Evolutionary conservation across 2,888 invertebrate genomes (phyloP), one percentile per base, ranked within the genome.

Genomic region (Hypercompe scribonia): DNA sequence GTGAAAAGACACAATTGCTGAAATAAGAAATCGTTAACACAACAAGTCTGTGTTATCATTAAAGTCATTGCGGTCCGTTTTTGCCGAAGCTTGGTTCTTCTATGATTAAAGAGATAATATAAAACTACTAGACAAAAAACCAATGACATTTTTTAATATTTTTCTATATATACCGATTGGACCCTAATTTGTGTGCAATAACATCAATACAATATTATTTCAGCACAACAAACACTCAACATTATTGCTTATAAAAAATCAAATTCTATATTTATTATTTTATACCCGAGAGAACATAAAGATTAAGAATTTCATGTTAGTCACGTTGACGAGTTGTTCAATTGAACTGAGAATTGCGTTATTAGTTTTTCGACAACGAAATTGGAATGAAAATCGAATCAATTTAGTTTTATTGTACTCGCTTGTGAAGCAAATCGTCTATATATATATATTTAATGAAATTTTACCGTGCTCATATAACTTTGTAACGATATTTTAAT

Each of bases 331-430:
- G 28, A 58, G 13, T 58, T 58, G 54, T 28, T 28, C 31, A 34
- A 64, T 34, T 24, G 46, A 34, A 50, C 46, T 46, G 46, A 67
- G 67, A 50, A 67, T 67, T 34, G 21, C 46, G 50, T 67, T 72
- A 68, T 83, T 81, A 80, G 68, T 68, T 68, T 68, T n/a, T 68
- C 58, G n/a, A 58, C 36, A 58, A 68, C 58, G 58, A 36, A 15
- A 54, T 68, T 69, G 69, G 15, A 61, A 69, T 28, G 42, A 69
- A 61, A 69, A 69, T 69, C 28, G 61, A 61, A 69, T 69, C 61
- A 61, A 36, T 68, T 68, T 68, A 34, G 54, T 69, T 69, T 61
- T 63, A 31, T 69, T 69, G 42, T 69, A 42, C 42, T 63, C 61
- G 42, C 61, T 28, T 42, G 31, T 31, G 31, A 61, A 28, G 24